Conservation (phyloP, 1,140 invertebrate genomes). For the Cydia splendana region DNA sequence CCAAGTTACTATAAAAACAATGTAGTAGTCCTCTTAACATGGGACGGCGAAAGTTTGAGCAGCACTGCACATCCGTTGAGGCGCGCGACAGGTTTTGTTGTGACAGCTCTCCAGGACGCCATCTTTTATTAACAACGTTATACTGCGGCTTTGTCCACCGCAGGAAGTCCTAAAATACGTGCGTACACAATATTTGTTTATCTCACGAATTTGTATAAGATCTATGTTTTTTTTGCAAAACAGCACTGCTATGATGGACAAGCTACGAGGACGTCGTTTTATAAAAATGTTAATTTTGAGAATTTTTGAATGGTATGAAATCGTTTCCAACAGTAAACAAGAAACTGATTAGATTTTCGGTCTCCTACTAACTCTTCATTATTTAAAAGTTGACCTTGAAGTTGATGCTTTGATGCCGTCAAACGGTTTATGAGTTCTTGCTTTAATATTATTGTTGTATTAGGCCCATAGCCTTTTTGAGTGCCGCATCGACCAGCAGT, state of each 20-base stretch:
- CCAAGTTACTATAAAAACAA: neutral
- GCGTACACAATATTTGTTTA: slow-evolving; percentile 17
- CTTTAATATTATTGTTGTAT: too few species aligned
- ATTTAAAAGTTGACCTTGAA: too few species aligned
- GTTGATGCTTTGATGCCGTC: too few species aligned
- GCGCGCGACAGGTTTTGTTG: slow-evolving; percentile 55
- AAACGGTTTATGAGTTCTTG: too few species aligned
- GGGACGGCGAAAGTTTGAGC: slow-evolving; percentile 46
- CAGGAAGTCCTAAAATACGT: neutral
- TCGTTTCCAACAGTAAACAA: too few species aligned
- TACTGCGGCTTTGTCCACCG: slow-evolving; percentile 41
- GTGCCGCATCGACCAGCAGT: too few species aligned
- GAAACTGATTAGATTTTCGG: too few species aligned
- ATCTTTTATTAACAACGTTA: slow-evolving; percentile 39
- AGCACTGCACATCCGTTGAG: slow-evolving; percentile 45
- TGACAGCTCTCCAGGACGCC: slow-evolving; percentile 62
- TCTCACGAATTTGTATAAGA: slow-evolving; percentile 17
- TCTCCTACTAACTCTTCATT: too few species aligned
- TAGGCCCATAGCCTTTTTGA: too few species aligned
- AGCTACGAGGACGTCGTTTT: neutral
- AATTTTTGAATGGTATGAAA: too few species aligned
- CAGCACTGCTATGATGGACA: slow-evolving; percentile 24
- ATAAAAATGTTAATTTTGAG: neutral
- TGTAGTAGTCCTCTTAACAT: neutral
- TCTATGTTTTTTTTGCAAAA: slow-evolving; percentile 17